phyloP scores from a whole-genome alignment of 2,888 invertebrate genomes.

The Anagyrus pseudococci region DNA sequence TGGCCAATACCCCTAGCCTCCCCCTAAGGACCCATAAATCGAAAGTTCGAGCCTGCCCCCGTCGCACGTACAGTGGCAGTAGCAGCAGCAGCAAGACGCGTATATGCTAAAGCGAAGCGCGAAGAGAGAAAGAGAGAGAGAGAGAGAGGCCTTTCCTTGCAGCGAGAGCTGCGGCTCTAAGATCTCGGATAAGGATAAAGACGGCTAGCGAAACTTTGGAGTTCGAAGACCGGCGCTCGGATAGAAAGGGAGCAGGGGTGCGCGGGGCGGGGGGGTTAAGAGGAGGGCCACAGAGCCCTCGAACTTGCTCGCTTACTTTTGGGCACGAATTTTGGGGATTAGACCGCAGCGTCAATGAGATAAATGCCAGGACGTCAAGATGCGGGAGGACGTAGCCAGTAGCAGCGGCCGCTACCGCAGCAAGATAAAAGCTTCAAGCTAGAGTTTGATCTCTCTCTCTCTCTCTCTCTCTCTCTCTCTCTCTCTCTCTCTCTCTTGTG shows the following conservation, averaged over 20 bases:
- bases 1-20: conserved; percentile 28
- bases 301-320: conserved; percentile 28
- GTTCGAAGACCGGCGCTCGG: too few relatives aligned
- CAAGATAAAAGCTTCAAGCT: too few relatives aligned
- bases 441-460: too few relatives aligned
- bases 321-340: conserved; percentile 20
- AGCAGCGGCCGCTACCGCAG: too few relatives aligned
- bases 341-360: conserved; percentile 27
- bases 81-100: not conserved
- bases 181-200: conserved; percentile 35
- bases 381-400: not conserved
- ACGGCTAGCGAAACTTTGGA: conserved; percentile 10
- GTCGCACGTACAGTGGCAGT: too few relatives aligned
- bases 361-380: conserved; percentile 21
- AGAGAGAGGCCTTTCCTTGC: not conserved
- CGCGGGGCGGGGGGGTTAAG: too few relatives aligned
- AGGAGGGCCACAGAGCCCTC: too few relatives aligned
- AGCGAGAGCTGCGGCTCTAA: conserved; percentile 18
- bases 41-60: conserved; percentile 50
- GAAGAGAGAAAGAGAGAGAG: not conserved
- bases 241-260: too few relatives aligned
- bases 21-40: conserved; percentile 58
- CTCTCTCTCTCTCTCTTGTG: too few relatives aligned
- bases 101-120: conserved; percentile 29
- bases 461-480: too few relatives aligned